A percentile compares a stretch with the other conserved stretches of the same genome.
Conservation (phyloP, 64 coral and sea anemone species). For the Stichodactyla helianthus region DNA sequence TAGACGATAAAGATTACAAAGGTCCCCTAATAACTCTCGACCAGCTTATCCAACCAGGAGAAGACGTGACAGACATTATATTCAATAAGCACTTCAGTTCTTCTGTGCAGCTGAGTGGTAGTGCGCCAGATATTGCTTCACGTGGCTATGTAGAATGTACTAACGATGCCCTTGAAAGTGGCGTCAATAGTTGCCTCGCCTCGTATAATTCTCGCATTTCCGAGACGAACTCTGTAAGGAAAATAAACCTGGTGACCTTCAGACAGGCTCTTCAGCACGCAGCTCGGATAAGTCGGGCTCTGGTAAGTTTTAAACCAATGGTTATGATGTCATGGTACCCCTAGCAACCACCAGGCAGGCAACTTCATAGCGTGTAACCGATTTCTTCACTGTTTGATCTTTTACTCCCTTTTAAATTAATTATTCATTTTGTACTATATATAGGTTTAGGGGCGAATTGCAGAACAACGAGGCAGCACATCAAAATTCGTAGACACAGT, state of each 20-base stretch:
- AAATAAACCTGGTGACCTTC: conserved; percentile 74
- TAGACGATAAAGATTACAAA: conserved; percentile 40
- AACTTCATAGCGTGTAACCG: no score
- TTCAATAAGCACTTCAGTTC: conserved; percentile 86
- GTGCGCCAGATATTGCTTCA: conserved; percentile 36
- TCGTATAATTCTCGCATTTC: conserved; percentile 63
- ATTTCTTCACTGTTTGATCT: no score
- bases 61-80: conserved; percentile 77
- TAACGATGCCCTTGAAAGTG: conserved; percentile 62
- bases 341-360: no score
- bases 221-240: conserved; percentile 14
- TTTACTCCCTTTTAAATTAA: no score
- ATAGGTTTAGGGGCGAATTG: no score
- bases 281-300: conserved; percentile 68
- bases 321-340: no score
- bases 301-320: conserved; percentile 53
- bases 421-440: no score
- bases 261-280: conserved; percentile 80
- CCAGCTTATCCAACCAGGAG: conserved; percentile 68
- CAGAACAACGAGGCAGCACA: no score
- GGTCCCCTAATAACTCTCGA: conserved; percentile 74
- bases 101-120: conserved; percentile 27
- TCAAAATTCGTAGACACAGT: no score
- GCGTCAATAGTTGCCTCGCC: conserved; percentile 42
- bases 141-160: conserved; percentile 79